Evolutionary conservation across 2,113 vertebrate species (phyloP).

Genomic region (Oplegnathus fasciatus): DNA sequence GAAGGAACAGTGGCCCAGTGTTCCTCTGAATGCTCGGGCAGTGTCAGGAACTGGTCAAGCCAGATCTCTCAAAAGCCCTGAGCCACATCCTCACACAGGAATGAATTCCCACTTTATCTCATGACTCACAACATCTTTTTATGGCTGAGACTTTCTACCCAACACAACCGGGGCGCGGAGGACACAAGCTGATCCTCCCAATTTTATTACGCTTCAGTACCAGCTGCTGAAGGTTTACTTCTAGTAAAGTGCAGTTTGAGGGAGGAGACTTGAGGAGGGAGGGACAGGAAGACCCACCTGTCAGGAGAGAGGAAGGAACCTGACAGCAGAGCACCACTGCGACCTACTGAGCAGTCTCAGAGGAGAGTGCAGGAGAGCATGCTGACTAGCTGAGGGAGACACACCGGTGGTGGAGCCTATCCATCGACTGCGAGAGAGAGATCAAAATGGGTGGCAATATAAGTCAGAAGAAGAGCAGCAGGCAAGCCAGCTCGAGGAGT

Average conservation of each 20-base stretch:
- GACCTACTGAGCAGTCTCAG: constrained; percentile 1
- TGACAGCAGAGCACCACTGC: constrained; percentile 12
- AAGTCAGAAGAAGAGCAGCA: constrained; percentile 71
- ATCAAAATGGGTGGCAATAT: constrained; percentile 71
- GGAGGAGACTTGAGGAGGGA: constrained; percentile 60
- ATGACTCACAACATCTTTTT: constrained; percentile 59
- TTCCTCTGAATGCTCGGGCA: constrained; percentile 22
- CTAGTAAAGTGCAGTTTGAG: background rate
- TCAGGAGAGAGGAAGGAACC: constrained; percentile 25
- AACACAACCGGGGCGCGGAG: background rate
- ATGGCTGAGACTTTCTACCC: constrained; percentile 47
- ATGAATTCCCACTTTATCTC: constrained; percentile 49
- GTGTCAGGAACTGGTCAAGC: constrained; percentile 62
- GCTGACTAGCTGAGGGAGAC: constrained; percentile 6
- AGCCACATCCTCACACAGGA: constrained; percentile 23
- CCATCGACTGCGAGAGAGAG: background rate
- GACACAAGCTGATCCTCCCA: constrained; percentile 16
- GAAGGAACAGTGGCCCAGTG: constrained; percentile 51
- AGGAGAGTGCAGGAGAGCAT: constrained; percentile 10
- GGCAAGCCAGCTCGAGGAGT: constrained; percentile 36
- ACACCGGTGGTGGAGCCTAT: no score
- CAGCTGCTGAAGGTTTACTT: constrained; percentile 38
- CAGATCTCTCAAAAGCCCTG: constrained; percentile 48
- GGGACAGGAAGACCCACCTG: constrained; percentile 57
- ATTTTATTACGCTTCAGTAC: constrained; percentile 26